Evolutionary conservation across 2,113 vertebrate species (phyloP).

Genomic region (Pipa parva): DNA sequence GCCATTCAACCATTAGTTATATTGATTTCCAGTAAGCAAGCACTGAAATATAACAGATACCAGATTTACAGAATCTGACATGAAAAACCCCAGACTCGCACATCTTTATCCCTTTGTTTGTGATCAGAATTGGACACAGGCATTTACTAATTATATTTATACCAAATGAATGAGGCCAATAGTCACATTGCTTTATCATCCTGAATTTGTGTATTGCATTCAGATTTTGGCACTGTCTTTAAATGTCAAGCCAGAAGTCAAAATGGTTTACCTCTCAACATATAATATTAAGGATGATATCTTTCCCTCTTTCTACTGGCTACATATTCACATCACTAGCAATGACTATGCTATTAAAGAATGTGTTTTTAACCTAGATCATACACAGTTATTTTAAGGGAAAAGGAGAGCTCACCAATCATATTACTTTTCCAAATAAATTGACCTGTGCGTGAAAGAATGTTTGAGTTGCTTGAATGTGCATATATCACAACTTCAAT

Average conservation of each 20-base stretch:
- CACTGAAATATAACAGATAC: not conserved
- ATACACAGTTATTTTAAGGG: not conserved
- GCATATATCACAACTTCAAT: too few species aligned
- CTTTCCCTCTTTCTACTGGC: not conserved
- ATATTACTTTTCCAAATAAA: not conserved
- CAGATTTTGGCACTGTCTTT: not conserved
- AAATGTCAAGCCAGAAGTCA: not conserved
- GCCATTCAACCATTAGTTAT: too few species aligned
- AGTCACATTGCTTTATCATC: not conserved
- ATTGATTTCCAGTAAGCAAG: not conserved
- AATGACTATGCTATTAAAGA: conserved; percentile 11
- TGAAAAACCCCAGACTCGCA: not conserved
- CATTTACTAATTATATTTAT: not conserved
- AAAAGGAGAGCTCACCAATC: not conserved
- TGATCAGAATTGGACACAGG: not conserved
- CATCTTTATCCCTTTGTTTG: not conserved
- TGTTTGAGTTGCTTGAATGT: not conserved
- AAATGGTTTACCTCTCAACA: not conserved
- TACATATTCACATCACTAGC: conserved; percentile 3
- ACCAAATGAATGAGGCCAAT: not conserved
- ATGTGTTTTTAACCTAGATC: conserved; percentile 4
- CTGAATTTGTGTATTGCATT: not conserved
- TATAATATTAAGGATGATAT: conserved; percentile 8
- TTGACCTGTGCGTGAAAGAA: not conserved
- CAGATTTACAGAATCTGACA: not conserved